Conservation (phyloP, 2,888 invertebrate species). For the Eupithecia insigniata region DNA sequence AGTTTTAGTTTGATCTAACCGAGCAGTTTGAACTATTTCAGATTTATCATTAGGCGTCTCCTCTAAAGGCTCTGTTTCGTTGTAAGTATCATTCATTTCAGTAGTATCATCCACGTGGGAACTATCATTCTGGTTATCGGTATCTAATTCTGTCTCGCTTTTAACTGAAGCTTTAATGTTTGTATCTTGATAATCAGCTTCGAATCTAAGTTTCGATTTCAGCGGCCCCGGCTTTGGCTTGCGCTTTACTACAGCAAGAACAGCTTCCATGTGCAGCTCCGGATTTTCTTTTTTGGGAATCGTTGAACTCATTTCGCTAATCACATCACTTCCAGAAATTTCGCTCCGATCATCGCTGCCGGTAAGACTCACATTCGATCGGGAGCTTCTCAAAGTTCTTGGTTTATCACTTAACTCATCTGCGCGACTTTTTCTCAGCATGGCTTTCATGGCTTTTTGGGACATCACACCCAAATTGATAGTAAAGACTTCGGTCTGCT, state of each 20-base stretch:
- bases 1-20: slow-evolving; percentile 10
- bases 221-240: slow-evolving; percentile 44
- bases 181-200: slow-evolving; percentile 50
- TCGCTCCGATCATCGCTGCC: slow-evolving; percentile 55
- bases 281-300: slow-evolving; percentile 24
- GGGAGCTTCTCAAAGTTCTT: slow-evolving; percentile 58
- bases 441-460: slow-evolving; percentile 54
- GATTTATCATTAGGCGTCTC: slow-evolving; percentile 15
- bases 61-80: slow-evolving; percentile 21
- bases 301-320: slow-evolving; percentile 39
- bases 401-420: slow-evolving; percentile 42
- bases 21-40: slow-evolving; percentile 13
- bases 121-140: slow-evolving; percentile 38
- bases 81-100: slow-evolving; percentile 27
- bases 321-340: slow-evolving; percentile 41
- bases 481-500: slow-evolving; percentile 75
- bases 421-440: slow-evolving; percentile 46
- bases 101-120: slow-evolving; percentile 28
- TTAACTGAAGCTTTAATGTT: slow-evolving; percentile 39
- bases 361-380: slow-evolving; percentile 56
- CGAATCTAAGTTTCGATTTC: slow-evolving; percentile 70
- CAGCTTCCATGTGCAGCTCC: slow-evolving; percentile 17
- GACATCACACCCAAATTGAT: slow-evolving; percentile 70
- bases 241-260: slow-evolving; percentile 26
- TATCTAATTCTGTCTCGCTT: slow-evolving; percentile 40